phyloP scores from a whole-genome alignment of 2,888 invertebrate genomes.

The Agapostemon virescens region DNA sequence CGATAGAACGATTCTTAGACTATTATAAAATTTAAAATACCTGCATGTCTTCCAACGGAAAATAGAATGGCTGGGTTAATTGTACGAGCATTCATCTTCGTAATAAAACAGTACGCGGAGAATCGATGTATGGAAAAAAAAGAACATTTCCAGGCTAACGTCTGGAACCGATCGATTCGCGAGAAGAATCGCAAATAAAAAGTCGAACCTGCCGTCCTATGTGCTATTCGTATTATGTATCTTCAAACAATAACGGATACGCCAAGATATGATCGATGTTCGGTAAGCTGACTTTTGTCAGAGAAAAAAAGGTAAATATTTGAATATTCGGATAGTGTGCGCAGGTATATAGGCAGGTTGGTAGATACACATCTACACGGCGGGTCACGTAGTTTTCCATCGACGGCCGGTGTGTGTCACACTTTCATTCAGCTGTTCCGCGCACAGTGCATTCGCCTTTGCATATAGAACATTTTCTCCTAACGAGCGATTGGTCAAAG shows the following conservation, averaged over 20 bases:
- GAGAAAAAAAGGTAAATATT: constrained; percentile 4
- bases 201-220: background rate
- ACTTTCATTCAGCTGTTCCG: constrained; percentile 21
- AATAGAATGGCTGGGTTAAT: background rate
- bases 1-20: background rate
- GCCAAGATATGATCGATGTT: constrained; percentile 6
- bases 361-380: constrained; percentile 1
- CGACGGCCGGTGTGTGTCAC: constrained; percentile 5
- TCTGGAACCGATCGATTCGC: background rate
- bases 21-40: background rate
- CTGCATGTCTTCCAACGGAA: background rate
- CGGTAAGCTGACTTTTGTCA: constrained; percentile 9
- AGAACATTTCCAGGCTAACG: background rate
- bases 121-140: background rate
- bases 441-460: background rate
- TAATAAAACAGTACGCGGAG: background rate
- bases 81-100: background rate
- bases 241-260: background rate
- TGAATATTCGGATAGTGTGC: background rate
- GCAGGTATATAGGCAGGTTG: background rate
- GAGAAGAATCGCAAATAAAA: background rate
- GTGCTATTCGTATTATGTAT: background rate
- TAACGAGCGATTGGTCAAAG: constrained; percentile 4
- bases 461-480: background rate
- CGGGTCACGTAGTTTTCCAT: constrained; percentile 4